Percentiles rank a stretch among this genome's conserved stretches.
Conservation (phyloP, 2,113 vertebrate genomes). For the Pan troglodytes region DNA sequence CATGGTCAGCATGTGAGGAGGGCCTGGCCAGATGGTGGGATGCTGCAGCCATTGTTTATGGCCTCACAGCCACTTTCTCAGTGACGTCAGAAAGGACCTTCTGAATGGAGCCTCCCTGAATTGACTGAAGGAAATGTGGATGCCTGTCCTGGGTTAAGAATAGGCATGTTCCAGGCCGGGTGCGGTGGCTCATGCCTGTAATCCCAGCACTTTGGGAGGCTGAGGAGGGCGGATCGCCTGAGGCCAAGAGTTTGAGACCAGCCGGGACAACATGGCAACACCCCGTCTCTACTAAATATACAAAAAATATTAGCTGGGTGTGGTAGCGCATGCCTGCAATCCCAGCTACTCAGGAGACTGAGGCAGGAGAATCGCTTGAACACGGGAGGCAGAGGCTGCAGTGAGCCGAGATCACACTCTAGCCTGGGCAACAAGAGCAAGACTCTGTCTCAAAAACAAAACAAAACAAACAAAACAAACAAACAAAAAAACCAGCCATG, state of each 20-base stretch:
- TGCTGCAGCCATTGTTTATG: background rate
- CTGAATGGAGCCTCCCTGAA: background rate
- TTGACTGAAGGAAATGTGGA: background rate
- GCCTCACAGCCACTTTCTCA: background rate
- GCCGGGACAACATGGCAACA: background rate
- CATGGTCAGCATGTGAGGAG: background rate
- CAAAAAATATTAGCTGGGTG: background rate
- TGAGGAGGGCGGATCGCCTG: rapidly evolving
- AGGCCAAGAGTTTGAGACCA: background rate
- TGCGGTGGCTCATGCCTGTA: background rate
- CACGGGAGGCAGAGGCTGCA: background rate
- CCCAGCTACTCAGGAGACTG: background rate
- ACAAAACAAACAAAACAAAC: background rate
- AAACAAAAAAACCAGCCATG: background rate
- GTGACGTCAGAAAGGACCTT: background rate
- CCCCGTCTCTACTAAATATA: background rate
- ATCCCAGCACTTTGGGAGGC: background rate
- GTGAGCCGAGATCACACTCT: background rate
- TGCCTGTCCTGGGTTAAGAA: background rate
- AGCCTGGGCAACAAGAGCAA: background rate
- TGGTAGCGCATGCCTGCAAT: background rate
- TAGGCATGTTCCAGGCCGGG: background rate
- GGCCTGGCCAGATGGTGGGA: background rate
- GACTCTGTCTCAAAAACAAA: background rate
- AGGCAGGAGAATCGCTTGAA: rapidly evolving